These are phyloP conservation scores for Mixornis gularis DNA, from an alignment of 2,113 vertebrate species.

Conservation along the genomic window DNA sequence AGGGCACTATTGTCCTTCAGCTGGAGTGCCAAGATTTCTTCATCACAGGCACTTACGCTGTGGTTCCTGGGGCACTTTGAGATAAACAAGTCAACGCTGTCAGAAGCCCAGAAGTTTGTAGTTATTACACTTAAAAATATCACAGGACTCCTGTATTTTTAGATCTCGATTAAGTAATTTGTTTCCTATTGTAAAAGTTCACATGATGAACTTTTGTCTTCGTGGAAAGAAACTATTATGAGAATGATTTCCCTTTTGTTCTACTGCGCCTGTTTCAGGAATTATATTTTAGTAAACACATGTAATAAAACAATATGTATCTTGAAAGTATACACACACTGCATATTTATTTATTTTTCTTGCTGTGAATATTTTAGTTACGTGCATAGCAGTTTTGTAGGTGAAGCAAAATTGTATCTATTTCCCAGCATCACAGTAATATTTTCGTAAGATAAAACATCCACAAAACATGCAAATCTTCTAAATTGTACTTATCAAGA, in stretches of 20 bases:
- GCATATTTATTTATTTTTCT: not conserved
- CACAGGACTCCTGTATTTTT: slow-evolving; percentile 31
- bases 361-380: not conserved
- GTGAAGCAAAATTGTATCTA: not conserved
- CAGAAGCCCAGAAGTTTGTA: not conserved
- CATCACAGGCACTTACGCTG: not conserved
- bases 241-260: not conserved
- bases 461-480: not conserved
- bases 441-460: not conserved
- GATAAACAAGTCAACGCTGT: slow-evolving; percentile 18
- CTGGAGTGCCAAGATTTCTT: not conserved
- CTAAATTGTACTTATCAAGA: not conserved
- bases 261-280: not conserved
- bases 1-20: not conserved
- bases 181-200: slow-evolving; percentile 22
- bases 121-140: not conserved
- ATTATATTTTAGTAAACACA: not conserved
- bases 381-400: not conserved
- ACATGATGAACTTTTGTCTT: slow-evolving; percentile 23
- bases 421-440: not conserved
- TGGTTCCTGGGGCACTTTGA: slow-evolving; percentile 24
- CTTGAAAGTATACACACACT: not conserved
- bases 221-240: slow-evolving; percentile 11
- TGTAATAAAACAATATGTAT: not conserved
- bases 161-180: slow-evolving; percentile 29